Evolutionary conservation across 2,888 invertebrate species (phyloP).

Genomic region (Nineta flava): DNA sequence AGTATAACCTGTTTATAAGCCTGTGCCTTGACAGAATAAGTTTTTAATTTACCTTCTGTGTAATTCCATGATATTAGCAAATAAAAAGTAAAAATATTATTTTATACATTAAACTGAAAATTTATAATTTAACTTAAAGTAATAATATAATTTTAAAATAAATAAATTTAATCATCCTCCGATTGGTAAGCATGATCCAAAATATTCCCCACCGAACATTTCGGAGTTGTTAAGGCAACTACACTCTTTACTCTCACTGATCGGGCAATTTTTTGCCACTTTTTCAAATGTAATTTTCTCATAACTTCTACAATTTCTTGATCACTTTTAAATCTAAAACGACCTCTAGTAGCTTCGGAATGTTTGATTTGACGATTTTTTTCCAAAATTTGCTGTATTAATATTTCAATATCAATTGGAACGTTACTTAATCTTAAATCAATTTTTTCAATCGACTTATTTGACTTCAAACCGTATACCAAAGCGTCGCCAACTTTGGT

Average conservation of each 20-base stretch:
- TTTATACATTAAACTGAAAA: too few relatives aligned
- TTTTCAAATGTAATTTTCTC: not conserved
- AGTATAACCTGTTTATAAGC: too few relatives aligned
- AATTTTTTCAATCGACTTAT: constrained; percentile 17
- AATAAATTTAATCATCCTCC: too few relatives aligned
- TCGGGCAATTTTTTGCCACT: not conserved
- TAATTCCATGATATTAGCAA: too few relatives aligned
- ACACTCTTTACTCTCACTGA: not conserved
- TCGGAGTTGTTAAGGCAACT: not conserved
- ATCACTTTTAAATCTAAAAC: not conserved
- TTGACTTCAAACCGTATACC: constrained; percentile 15
- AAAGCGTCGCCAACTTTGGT: constrained; percentile 19
- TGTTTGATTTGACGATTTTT: constrained; percentile 10
- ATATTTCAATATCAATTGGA: constrained; percentile 14
- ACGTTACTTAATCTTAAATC: constrained; percentile 21
- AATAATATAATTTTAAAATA: too few relatives aligned
- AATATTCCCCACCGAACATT: not conserved
- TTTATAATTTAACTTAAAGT: too few relatives aligned
- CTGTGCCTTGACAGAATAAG: too few relatives aligned
- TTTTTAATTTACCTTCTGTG: too few relatives aligned
- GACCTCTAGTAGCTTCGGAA: not conserved
- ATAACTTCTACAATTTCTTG: not conserved
- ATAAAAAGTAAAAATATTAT: too few relatives aligned
- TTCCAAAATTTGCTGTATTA: constrained; percentile 16
- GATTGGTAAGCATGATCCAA: not conserved